Percentiles rank a stretch among this genome's conserved stretches.
Evolutionary conservation across 1,140 invertebrate species (phyloP).

Genomic region (Zaprionus africanus): DNA sequence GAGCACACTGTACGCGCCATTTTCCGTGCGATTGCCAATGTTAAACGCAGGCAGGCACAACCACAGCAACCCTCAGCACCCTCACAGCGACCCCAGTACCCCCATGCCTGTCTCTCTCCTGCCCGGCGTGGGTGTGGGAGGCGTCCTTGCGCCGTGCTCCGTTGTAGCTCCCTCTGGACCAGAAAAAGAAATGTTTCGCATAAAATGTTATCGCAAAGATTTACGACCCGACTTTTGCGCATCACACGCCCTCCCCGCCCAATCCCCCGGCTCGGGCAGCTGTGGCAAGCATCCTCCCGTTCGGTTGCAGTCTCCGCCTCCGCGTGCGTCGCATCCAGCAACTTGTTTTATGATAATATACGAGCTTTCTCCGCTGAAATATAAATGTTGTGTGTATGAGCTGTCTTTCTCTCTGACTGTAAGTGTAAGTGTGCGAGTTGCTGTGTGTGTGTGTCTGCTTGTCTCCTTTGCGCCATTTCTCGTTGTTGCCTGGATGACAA

Average conservation of each 20-base stretch:
- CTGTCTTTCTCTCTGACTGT: constrained; percentile 46
- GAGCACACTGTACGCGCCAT: constrained; percentile 81
- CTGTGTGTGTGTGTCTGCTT: constrained; percentile 9
- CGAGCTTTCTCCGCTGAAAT: constrained; percentile 85
- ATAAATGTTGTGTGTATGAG: constrained; percentile 82
- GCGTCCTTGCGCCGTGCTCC: constrained; percentile 67
- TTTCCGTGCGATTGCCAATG: constrained; percentile 81
- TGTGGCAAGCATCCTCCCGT: background rate
- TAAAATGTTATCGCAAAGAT: constrained; percentile 85
- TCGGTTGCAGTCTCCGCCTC: background rate
- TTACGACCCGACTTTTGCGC: constrained; percentile 85
- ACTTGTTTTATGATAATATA: constrained; percentile 85
- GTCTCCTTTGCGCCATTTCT: constrained; percentile 75
- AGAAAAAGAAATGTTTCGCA: constrained; percentile 85
- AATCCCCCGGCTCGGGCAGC: background rate
- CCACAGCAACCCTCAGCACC: constrained; percentile 61
- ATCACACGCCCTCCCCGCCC: constrained; percentile 68
- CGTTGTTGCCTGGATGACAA: constrained; percentile 45
- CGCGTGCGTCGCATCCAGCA: constrained; percentile 64
- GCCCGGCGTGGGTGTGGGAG: constrained; percentile 44
- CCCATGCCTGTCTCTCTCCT: background rate
- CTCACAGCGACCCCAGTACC: constrained; percentile 26
- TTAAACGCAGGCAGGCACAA: constrained; percentile 62
- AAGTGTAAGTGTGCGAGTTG: constrained; percentile 27
- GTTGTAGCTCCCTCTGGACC: constrained; percentile 77